Evolutionary conservation across 2,888 invertebrate genomes (phyloP), one percentile per base, ranked within the genome.

Genomic region (Norana najaformis): DNA sequence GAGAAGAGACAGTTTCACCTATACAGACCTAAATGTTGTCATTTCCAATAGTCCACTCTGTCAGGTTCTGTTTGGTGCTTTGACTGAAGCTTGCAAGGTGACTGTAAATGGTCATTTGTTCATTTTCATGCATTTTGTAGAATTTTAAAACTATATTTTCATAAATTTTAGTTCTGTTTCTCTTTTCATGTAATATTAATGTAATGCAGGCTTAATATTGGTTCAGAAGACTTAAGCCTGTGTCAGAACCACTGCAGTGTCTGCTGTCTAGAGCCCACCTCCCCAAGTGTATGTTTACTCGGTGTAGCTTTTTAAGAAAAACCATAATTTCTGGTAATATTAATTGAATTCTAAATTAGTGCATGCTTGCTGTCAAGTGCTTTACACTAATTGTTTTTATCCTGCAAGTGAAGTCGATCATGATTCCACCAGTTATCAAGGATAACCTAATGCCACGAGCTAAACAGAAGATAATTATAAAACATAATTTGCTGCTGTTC

Each of bases 1-100:
- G 38, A 89, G 90, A 34, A 89, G 90, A 88, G 90, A 91, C 30
- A 91, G 85, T 85, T 90, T 90, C 89, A 91, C 91, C 36, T 90
- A 90, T 38, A 90, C 91, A 14, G 90, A 91, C 82, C 34, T 91
- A 47, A 53, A 88, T 35, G 89, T 90, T 36, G 83, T 91, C 8
- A 88, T 85, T 23, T 13, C 85, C 37, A 36, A 35, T 85, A 37
- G 85, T 85, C 37, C 35, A 35, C 35, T 37, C 36, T 37, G 37
- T 23, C 85, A 85, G 8, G 16, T 85, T 37, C 85, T 85, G 20
- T 36, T 85, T 85, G 37, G 23, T 37, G 85, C 85, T 36, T 23
- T 85, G 85, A 34, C 37, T 37, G 53, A 47, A 47, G 16, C 30
- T 18, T 47, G 89, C 69, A 41, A 89, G 34, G 53, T 89, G n/a